Evolutionary conservation across 2,113 vertebrate species (phyloP).

Genomic region (Antechinus flavipes): DNA sequence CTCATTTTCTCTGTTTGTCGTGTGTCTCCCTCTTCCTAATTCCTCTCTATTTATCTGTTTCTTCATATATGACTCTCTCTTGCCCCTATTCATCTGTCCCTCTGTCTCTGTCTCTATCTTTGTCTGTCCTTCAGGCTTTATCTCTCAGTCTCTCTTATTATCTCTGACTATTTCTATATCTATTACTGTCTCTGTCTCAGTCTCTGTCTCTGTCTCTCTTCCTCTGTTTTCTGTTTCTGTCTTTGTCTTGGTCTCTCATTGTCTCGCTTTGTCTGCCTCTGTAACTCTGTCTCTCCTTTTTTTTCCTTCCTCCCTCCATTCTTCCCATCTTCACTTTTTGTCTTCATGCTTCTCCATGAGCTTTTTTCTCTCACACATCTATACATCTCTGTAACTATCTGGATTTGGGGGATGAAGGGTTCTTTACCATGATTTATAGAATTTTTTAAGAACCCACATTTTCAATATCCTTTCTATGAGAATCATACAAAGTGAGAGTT

Average conservation of each 20-base stretch:
- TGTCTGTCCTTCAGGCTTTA: no score
- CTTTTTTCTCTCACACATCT: accelerated
- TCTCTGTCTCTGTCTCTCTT: no score
- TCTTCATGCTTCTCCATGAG: neutral
- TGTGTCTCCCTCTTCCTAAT: neutral
- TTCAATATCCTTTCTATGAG: constrained; percentile 29
- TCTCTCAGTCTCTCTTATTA: no score
- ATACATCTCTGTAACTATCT: constrained; percentile 15
- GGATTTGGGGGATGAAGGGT: neutral
- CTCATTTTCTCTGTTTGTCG: neutral
- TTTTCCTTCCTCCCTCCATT: accelerated
- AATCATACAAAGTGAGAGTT: neutral
- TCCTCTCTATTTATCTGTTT: neutral
- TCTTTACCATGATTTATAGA: constrained; percentile 44
- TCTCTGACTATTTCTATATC: no score
- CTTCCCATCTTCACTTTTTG: neutral
- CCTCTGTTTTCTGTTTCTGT: no score
- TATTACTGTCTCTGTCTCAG: no score
- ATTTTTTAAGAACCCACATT: constrained; percentile 53
- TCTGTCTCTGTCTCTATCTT: no score
- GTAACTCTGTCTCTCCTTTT: neutral
- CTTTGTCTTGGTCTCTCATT: no score
- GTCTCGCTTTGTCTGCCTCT: no score
- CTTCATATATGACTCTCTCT: neutral
- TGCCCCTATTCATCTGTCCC: no score